Evolutionary conservation across 2,888 invertebrate genomes (phyloP), one percentile per base, ranked within the genome.

Genomic region (Tetramorium bicarinatum): DNA sequence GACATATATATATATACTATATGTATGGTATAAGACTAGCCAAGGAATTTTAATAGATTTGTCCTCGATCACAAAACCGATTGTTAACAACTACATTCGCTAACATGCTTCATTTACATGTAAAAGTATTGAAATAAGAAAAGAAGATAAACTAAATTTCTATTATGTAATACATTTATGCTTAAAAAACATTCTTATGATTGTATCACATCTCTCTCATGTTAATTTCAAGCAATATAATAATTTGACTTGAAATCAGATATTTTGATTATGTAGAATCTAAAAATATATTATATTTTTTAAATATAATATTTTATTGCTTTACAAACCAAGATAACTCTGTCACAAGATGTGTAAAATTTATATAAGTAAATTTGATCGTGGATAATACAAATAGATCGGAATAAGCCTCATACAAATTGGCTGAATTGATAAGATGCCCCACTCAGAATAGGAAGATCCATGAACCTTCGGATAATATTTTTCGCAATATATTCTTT

Each of bases 31-130:
- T 34, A 34, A 34, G 3, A 34, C 11, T 6, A 29, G 6, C 0
- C 8, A 18, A 74, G n/a, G n/a, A 74, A 61, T n/a, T 61, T 61
- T 61, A 74, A 74, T 59, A 74, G 44, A 74, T 59, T 75, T 44
- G 59, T 29, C 44, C n/a, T 61, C 29, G 29, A 44, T 2, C 59
- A 15, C 8, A 44, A n/a, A 75, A 44, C 2, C 6, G n/a, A 75
- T 47, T 18, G 8, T 59, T 59, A 47, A 44, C n/a, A 9, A 6
- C 41, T 74, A 15, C 29, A 59, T 61, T 74, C 13, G 1, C 6
- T 25, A 72, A 21, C 8, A 38, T 34, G 2, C n/a, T 61, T 61
- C 4, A 13, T 61, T 62, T 62, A 62, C 9, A 29, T 18, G 59
- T 38, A 44, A 29, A 34, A n/a, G 0, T 9, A 6, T 29, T 2